These are phyloP conservation scores for Agonopterix arenella DNA, from an alignment of 2,888 invertebrate species.

Conservation along the genomic window DNA sequence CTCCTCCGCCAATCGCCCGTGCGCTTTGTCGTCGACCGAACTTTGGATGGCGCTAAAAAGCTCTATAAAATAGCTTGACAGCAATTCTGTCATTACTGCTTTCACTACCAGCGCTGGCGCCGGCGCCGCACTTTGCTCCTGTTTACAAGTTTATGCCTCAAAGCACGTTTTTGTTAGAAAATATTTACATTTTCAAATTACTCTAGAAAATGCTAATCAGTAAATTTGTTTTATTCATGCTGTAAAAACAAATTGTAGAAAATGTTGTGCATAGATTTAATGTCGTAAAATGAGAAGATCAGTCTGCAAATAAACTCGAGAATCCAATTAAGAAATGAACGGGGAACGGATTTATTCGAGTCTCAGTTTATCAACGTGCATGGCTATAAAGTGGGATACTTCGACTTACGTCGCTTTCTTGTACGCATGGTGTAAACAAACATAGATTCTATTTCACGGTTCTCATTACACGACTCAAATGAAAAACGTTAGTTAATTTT, in stretches of 20 bases:
- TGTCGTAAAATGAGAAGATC: conserved; percentile 60
- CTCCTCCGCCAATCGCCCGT: conserved; percentile 44
- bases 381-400: conserved; percentile 48
- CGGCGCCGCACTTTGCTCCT: too few relatives aligned
- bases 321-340: conserved; percentile 71
- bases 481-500: conserved; percentile 9
- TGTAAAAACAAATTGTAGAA: background rate
- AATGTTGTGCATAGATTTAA: conserved; percentile 37
- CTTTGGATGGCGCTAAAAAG: conserved; percentile 22
- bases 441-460: conserved; percentile 6
- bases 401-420: conserved; percentile 28
- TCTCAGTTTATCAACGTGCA: conserved; percentile 58
- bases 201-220: too few relatives aligned
- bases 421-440: conserved; percentile 20
- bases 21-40: conserved; percentile 36
- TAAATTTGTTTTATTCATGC: too few relatives aligned
- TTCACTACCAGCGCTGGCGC: background rate
- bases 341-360: conserved; percentile 57
- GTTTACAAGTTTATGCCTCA: too few relatives aligned
- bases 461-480: conserved; percentile 9
- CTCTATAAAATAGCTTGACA: conserved; percentile 13
- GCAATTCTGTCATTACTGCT: background rate
- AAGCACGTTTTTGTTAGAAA: too few relatives aligned
- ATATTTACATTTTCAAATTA: too few relatives aligned
- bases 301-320: conserved; percentile 67